Percentiles rank a stretch among this genome's conserved stretches.
These are phyloP conservation scores for Thaumetopoea pityocampa DNA, from an alignment of 1,140 invertebrate species.

Conservation along the genomic window DNA sequence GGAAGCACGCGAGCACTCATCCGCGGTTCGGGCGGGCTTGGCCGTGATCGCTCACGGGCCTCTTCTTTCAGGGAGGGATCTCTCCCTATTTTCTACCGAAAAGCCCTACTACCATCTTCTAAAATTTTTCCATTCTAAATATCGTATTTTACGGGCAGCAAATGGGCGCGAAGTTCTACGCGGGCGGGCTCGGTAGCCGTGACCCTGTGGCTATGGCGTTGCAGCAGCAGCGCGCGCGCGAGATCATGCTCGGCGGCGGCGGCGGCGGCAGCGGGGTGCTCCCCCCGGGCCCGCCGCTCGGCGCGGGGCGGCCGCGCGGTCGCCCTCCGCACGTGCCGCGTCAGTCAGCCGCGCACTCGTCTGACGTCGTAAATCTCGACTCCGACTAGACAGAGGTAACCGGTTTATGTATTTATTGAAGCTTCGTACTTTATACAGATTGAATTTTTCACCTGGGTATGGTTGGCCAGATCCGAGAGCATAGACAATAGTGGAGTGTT, in stretches of 20 bases:
- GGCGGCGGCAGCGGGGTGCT: slow-evolving; percentile 29
- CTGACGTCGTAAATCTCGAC: slow-evolving; percentile 61
- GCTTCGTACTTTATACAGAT: too few species aligned
- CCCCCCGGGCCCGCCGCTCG: slow-evolving; percentile 25
- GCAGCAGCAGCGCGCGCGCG: slow-evolving; percentile 63
- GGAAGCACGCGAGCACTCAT: too few species aligned
- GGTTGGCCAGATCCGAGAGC: too few species aligned
- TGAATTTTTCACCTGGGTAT: too few species aligned
- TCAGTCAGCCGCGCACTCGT: slow-evolving; percentile 11
- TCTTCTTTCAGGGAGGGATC: too few species aligned
- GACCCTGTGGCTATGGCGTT: slow-evolving; percentile 70
- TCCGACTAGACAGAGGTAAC: slow-evolving; percentile 56
- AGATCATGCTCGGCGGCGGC: slow-evolving; percentile 53
- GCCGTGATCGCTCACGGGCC: too few species aligned
- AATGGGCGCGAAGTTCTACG: slow-evolving; percentile 69
- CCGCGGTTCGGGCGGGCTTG: too few species aligned
- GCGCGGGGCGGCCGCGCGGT: slow-evolving; percentile 27
- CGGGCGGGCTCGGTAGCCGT: slow-evolving; percentile 69
- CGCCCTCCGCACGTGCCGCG: slow-evolving; percentile 22
- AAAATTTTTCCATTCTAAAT: slow-evolving; percentile 1
- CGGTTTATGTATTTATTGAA: too few species aligned
- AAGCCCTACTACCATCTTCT: too few species aligned
- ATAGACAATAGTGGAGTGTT: too few species aligned
- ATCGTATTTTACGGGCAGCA: slow-evolving; percentile 12
- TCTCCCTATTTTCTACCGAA: too few species aligned